phyloP scores from a whole-genome alignment of 2,888 invertebrate genomes.

The Drosophila yooni region DNA sequence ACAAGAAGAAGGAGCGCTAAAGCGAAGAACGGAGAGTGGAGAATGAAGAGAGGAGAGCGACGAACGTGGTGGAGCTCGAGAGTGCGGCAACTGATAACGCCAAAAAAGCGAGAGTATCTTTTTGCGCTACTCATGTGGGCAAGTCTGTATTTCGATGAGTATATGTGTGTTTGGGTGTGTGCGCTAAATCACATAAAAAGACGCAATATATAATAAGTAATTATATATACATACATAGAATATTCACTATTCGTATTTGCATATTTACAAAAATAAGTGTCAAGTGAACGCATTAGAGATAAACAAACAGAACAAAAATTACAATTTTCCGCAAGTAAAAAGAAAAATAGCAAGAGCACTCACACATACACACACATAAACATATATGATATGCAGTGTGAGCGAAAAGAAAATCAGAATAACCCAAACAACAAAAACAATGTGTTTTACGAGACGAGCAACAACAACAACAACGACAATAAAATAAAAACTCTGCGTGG shows the following conservation, averaged over 20 bases:
- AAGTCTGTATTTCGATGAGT: not conserved
- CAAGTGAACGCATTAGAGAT: constrained; percentile 40
- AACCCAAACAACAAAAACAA: constrained; percentile 68
- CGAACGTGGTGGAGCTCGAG: constrained; percentile 25
- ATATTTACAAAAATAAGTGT: constrained; percentile 20
- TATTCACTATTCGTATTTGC: not conserved
- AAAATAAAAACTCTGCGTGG: constrained; percentile 64
- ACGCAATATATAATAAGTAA: constrained; percentile 32
- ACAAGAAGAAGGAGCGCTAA: constrained; percentile 36
- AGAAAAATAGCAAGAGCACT: constrained; percentile 37
- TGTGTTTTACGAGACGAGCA: constrained; percentile 52
- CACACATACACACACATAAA: not conserved
- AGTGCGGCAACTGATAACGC: constrained; percentile 69
- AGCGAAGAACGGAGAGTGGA: constrained; percentile 19
- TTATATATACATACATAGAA: constrained; percentile 9
- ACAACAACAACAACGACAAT: constrained; percentile 35
- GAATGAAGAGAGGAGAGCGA: constrained; percentile 1
- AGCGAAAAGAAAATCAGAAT: constrained; percentile 74
- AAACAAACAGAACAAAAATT: constrained; percentile 41
- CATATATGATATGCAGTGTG: constrained; percentile 39
- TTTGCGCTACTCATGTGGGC: constrained; percentile 25
- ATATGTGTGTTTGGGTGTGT: constrained; percentile 22
- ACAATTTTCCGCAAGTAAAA: constrained; percentile 40
- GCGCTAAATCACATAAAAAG: constrained; percentile 28
- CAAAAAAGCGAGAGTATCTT: constrained; percentile 71